These are phyloP conservation scores for Lophochroa leadbeateri DNA, from an alignment of 2,113 vertebrate species.

Conservation along the genomic window DNA sequence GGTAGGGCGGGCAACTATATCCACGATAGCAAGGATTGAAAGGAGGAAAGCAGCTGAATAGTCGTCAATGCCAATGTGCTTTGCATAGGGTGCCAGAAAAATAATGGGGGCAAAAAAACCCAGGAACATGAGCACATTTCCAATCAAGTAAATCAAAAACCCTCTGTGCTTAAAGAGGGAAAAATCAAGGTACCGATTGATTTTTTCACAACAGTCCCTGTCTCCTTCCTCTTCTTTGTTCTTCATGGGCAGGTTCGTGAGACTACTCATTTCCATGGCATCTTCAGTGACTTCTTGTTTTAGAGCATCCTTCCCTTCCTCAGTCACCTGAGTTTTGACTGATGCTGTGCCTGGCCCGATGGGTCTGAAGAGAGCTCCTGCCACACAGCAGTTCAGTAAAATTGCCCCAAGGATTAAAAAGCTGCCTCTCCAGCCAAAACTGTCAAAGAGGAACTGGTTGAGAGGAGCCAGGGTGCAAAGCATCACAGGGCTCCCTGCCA, in stretches of 20 bases:
- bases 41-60: slow-evolving; percentile 82
- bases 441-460: slow-evolving; percentile 79
- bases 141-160: slow-evolving; percentile 83
- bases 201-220: slow-evolving; percentile 57
- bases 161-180: slow-evolving; percentile 83
- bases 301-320: background rate
- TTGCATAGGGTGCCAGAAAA: slow-evolving; percentile 81
- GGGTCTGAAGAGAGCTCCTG: slow-evolving; percentile 84
- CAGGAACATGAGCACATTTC: slow-evolving; percentile 82
- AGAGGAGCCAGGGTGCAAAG: slow-evolving; percentile 79
- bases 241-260: background rate
- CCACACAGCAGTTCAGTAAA: slow-evolving; percentile 83
- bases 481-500: slow-evolving; percentile 84
- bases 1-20: slow-evolving; percentile 79
- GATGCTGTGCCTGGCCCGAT: background rate
- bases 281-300: background rate
- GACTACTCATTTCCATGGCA: background rate
- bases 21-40: slow-evolving; percentile 77
- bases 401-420: slow-evolving; percentile 83
- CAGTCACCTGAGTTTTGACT: background rate
- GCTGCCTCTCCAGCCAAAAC: slow-evolving; percentile 84
- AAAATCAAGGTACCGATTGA: slow-evolving; percentile 75
- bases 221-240: slow-evolving; percentile 1
- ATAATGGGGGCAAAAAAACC: slow-evolving; percentile 82
- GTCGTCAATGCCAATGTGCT: slow-evolving; percentile 76